Base-by-base conservation (phyloP, 2,888 invertebrate species). In the Eupithecia vulgata region DNA sequence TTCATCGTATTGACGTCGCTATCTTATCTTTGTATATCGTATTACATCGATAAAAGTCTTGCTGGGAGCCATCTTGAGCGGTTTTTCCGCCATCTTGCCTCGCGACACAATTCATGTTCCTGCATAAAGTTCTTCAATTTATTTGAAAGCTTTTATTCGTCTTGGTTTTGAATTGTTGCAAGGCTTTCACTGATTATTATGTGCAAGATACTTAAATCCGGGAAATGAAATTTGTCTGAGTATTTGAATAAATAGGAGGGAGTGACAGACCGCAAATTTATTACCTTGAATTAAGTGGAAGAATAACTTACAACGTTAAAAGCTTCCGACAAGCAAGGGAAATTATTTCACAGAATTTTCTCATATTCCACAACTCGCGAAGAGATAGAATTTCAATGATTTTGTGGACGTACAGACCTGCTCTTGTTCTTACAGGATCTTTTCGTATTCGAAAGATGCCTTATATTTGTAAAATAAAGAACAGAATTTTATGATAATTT, bases 1-100 rank as follows among this genome's bases (percentile, higher is more conserved):
- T 83, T 83, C 81, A 81, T 83, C 85, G 83, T 82, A 80, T 82
- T 81, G 79, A 79, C 78, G 80, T 73, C 79, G 78, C 76, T 79
- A 79, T 78, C 81, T 79, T 81, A 78, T 81, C 81, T 83, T 83
- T 82, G 83, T 85, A 84, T 74, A 71, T 87, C 82, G 81, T 81
- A 84, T 86, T 86, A 87, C 85, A 80, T 77, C 79, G 82, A 73
- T 85, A 87, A 86, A 84, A 85, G 80, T 85, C 78, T 81, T 79
- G 78, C 78, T 82, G 73, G 72, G 76, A 81, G 83, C 83, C 81
- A 82, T 82, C 81, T 80, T 74, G 73, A 79, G 79, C 71, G 76
- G 80, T 70, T 81, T n/a, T 82, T 83, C 74, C 72, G 73, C 68
- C 70, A 75, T 78, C 74, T 75, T 76, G 68, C 70, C 68, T 57